A percentile compares a stretch with the other conserved stretches of the same genome.
Evolutionary conservation across 2,797 vertebrate genomes (phyloP).

Genomic region (Mormyrops boulengeri): DNA sequence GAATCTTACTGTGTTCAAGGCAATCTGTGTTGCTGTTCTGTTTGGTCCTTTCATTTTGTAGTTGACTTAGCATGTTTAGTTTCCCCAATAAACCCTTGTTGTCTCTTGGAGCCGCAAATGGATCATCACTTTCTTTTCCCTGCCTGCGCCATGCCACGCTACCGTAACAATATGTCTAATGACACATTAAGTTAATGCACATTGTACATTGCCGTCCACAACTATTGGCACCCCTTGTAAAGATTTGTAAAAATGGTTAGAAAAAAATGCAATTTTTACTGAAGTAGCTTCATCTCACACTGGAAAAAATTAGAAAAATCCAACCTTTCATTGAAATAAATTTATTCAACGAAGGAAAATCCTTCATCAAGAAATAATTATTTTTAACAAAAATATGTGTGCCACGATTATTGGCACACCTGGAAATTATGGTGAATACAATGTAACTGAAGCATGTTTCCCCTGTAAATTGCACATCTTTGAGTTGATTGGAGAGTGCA

Average conservation of each 20-base stretch:
- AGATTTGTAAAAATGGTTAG: background rate
- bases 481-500: background rate
- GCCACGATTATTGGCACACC: no score
- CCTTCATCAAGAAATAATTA: background rate
- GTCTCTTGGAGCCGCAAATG: background rate
- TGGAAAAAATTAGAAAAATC: no score
- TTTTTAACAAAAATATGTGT: background rate
- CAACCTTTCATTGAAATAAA: no score
- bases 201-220: background rate
- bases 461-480: background rate
- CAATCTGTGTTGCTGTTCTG: background rate
- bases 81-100: background rate
- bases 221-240: background rate
- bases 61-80: background rate
- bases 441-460: background rate
- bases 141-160: background rate
- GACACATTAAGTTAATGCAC: background rate
- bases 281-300: background rate
- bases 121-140: background rate
- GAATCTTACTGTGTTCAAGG: background rate
- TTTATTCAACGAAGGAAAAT: no score
- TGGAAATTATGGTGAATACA: background rate
- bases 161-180: background rate
- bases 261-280: background rate
- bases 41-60: background rate